Evolutionary conservation across 2,797 vertebrate species (phyloP).

Genomic region (Rousettus madagascariensis): DNA sequence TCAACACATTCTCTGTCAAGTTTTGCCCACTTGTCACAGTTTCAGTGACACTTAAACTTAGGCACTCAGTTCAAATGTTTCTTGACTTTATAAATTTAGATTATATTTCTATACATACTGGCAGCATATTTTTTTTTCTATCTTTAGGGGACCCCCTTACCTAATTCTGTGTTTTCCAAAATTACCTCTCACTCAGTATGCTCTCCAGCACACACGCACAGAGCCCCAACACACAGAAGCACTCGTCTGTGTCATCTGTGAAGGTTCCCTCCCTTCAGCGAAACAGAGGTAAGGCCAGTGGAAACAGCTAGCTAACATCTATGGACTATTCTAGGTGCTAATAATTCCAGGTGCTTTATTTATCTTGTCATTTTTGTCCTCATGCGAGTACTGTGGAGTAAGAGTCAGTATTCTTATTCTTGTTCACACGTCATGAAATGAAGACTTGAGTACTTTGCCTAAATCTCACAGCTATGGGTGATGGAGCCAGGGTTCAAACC

Average conservation of each 20-base stretch:
- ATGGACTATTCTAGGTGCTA: background rate
- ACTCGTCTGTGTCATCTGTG: fast-evolving
- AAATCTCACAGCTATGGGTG: background rate
- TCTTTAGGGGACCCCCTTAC: background rate
- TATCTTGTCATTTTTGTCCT: background rate
- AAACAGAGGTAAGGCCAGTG: background rate
- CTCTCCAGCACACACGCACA: background rate
- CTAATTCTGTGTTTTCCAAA: background rate
- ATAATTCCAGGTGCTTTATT: background rate
- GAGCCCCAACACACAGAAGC: background rate
- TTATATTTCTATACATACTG: background rate
- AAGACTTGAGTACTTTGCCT: background rate
- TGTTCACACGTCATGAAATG: background rate
- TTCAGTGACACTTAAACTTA: background rate
- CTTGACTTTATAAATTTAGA: background rate
- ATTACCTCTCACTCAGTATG: background rate
- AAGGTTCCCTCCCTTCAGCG: background rate
- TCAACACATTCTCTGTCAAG: background rate
- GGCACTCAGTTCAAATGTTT: background rate
- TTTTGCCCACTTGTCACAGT: background rate
- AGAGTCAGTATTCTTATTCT: background rate
- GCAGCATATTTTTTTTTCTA: background rate
- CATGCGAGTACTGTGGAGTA: background rate
- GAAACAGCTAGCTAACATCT: background rate
- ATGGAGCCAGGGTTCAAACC: background rate